These are phyloP conservation scores for Drosophila neonasuta DNA, from an alignment of 2,888 invertebrate species.

Conservation along the genomic window DNA sequence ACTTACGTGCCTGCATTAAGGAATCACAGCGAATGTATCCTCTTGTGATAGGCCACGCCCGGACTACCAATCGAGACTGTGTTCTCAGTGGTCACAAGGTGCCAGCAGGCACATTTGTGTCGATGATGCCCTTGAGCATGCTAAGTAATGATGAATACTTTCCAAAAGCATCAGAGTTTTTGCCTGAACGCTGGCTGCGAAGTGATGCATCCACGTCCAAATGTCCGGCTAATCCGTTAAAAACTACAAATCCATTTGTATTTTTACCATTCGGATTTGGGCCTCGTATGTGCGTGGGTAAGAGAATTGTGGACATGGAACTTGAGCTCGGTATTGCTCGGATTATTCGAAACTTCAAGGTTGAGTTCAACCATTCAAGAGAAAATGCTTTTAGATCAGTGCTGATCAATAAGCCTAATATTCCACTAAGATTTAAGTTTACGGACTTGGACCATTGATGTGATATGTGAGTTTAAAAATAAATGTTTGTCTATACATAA, in stretches of 20 bases:
- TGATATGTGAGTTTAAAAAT: background rate
- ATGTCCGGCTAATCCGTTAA: constrained; percentile 87
- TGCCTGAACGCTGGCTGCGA: constrained; percentile 89
- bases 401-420: constrained; percentile 79
- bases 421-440: constrained; percentile 81
- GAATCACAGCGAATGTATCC: constrained; percentile 87
- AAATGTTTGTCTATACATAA: too few species aligned
- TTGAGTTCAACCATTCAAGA: constrained; percentile 75
- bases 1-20: constrained; percentile 88
- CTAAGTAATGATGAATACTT: constrained; percentile 85
- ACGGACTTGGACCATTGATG: constrained; percentile 65
- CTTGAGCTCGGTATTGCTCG: constrained; percentile 84
- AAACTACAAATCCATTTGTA: constrained; percentile 70
- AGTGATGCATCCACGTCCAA: constrained; percentile 82
- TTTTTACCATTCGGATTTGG: constrained; percentile 88
- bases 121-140: constrained; percentile 85
- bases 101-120: constrained; percentile 86
- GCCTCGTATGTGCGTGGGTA: constrained; percentile 87
- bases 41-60: constrained; percentile 84
- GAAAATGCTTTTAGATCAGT: constrained; percentile 71
- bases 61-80: constrained; percentile 84
- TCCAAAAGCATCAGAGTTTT: constrained; percentile 84
- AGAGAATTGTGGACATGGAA: constrained; percentile 89
- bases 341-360: constrained; percentile 73
- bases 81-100: constrained; percentile 86